Conservation (phyloP, 2,888 invertebrate genomes). For the Cabera pusaria region DNA sequence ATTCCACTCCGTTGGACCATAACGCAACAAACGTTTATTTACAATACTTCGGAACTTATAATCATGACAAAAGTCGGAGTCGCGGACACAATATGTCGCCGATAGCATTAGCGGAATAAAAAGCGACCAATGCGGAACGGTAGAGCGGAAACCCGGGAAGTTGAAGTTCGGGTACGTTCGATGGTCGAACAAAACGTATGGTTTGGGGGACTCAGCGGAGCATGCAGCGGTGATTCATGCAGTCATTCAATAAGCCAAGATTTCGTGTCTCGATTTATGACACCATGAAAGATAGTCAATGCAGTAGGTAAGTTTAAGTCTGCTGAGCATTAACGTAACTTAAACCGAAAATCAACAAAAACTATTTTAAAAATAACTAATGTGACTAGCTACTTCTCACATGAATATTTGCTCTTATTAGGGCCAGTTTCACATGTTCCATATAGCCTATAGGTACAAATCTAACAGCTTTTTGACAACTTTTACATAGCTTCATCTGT, state of each 20-base stretch:
- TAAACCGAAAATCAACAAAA: no score
- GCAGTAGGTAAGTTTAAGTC: no score
- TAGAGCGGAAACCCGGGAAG: constrained; percentile 49
- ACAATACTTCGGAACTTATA: constrained; percentile 46
- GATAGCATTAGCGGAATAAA: constrained; percentile 62
- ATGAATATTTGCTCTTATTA: no score
- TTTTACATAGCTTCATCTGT: no score
- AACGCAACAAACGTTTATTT: constrained; percentile 36
- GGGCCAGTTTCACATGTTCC: no score
- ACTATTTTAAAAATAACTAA: no score
- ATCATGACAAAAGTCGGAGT: constrained; percentile 53
- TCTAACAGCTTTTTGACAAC: no score
- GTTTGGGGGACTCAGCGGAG: constrained; percentile 56
- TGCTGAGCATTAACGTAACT: no score
- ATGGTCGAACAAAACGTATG: constrained; percentile 59
- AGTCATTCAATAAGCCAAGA: constrained; percentile 74
- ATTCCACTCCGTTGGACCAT: constrained; percentile 33
- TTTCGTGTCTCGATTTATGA: constrained; percentile 52
- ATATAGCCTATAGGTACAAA: no score
- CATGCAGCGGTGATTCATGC: constrained; percentile 73
- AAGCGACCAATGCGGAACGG: constrained; percentile 48
- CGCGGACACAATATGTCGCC: constrained; percentile 59
- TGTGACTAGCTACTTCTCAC: no score
- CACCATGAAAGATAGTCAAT: constrained; percentile 49
- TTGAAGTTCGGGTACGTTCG: constrained; percentile 34